Conservation (phyloP, 2,888 invertebrate species). For the Microplitis manilae region DNA sequence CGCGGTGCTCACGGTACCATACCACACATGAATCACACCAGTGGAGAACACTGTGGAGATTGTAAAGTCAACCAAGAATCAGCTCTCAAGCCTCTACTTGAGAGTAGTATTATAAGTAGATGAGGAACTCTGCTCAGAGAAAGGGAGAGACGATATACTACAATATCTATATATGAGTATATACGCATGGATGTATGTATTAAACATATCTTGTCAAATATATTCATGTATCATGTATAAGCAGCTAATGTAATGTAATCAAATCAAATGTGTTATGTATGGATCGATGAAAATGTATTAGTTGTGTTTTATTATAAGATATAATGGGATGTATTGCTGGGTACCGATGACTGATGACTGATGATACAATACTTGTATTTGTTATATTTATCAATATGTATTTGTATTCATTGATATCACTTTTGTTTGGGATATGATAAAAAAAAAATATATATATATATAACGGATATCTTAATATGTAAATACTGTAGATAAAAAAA, state of each 20-base stretch:
- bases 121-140: no score
- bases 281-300: neutral
- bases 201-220: no score
- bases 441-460: neutral
- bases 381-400: neutral
- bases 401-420: neutral
- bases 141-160: no score
- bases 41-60: slow-evolving; percentile 1
- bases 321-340: neutral
- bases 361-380: neutral
- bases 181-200: no score
- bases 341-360: no score
- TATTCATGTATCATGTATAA: no score
- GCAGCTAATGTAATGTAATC: no score
- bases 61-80: neutral
- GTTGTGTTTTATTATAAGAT: neutral
- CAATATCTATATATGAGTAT: no score
- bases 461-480: neutral
- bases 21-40: neutral
- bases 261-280: no score
- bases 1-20: neutral
- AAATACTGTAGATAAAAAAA: neutral
- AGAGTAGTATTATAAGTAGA: no score
- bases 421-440: neutral
- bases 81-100: neutral